A percentile compares a stretch with the other conserved stretches of the same genome.
Evolutionary conservation across 2,797 vertebrate genomes (phyloP).

Genomic region (Lutjanus argentimaculatus): DNA sequence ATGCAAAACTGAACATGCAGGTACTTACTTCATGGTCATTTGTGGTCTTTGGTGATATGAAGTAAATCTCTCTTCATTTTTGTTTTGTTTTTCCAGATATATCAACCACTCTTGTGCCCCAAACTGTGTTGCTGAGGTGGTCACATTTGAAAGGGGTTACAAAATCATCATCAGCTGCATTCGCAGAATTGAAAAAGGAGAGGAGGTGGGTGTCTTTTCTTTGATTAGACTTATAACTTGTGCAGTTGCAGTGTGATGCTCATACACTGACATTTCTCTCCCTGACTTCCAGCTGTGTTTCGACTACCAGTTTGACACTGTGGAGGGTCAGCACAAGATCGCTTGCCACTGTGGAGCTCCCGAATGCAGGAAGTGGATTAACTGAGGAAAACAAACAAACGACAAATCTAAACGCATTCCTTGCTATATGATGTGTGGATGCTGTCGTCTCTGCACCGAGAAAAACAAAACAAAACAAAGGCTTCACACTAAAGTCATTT

Average conservation of each 20-base stretch:
- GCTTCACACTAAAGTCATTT: constrained; percentile 77
- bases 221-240: neutral
- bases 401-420: constrained; percentile 85
- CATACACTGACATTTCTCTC: neutral
- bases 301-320: constrained; percentile 96
- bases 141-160: constrained; percentile 97
- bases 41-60: neutral
- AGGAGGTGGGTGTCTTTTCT: constrained; percentile 90
- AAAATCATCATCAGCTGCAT: constrained; percentile 98
- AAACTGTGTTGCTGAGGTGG: constrained; percentile 98
- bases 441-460: constrained; percentile 83
- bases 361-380: constrained; percentile 99
- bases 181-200: constrained; percentile 95
- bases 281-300: constrained; percentile 92
- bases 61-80: neutral
- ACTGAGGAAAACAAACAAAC: constrained; percentile 82
- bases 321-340: constrained; percentile 95
- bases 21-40: neutral
- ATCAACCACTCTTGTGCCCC: constrained; percentile 99
- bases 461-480: constrained; percentile 45
- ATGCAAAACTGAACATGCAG: neutral
- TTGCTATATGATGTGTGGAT: constrained; percentile 80
- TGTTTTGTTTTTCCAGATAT: constrained; percentile 85
- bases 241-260: neutral
- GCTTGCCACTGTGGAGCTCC: constrained; percentile 96